Evolutionary conservation across 1,140 invertebrate species (phyloP), one percentile per base, ranked within the genome.

Genomic region (Rhyacophila brunnea): DNA sequence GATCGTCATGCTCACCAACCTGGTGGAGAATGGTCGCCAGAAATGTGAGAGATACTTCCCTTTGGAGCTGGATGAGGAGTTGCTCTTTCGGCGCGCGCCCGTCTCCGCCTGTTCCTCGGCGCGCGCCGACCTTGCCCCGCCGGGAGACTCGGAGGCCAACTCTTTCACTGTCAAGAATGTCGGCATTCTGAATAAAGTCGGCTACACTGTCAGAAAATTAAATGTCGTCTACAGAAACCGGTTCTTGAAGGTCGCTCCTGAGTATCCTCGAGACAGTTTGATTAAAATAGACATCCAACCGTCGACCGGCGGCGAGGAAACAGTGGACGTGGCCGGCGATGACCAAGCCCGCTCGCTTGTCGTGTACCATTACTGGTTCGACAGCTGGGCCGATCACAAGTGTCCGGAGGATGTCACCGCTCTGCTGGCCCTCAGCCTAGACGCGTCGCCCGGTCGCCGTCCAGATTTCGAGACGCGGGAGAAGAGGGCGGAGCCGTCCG

Each of bases 11-110:
- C 87, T 96, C 38, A 96, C 93, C 0, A 89, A 90, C 68, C 79
- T 95, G 17, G 81, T 87, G 43, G 93, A 96, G 71, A 87, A 89
- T 47, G 85, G 87, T 4, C 80, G 88, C 47, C 85, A 87, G 40
- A 95, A 95, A 74, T 95, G 93, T 76, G 92, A 95, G 66, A 81
- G 87, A 6, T 96, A 96, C 67, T 88, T 96, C 66, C 93, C 93
- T 1, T 60, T 84, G 6, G 84, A 87, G 10, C 62, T 81, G 1
- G 80, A 84, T 51, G 82, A 82, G 50, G 77, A 84, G 18, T 69
- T 86, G 34, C 74, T 48, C 0, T 69, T 75, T 34, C 44, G 44
- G 20, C 15, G 47, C 4, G 15, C 47, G 18, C 32, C 53, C 3
- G 19, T 14, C 23, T 56, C 53, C 32, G 38, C 43, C 13, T 56